Conservation (phyloP, 1,140 invertebrate genomes). For the Dryas iulia region DNA sequence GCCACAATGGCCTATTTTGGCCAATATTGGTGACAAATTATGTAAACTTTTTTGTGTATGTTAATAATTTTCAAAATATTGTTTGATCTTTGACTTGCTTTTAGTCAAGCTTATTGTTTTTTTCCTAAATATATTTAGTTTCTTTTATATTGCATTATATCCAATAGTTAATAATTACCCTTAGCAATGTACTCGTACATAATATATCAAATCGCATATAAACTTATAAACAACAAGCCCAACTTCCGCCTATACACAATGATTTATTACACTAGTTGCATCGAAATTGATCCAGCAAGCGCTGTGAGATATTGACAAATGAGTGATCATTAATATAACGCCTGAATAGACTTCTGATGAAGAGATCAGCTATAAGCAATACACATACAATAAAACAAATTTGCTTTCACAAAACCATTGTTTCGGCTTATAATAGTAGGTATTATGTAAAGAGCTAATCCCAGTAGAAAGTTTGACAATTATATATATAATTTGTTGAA, state of each 20-base stretch:
- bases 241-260: neutral
- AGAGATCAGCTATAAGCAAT: constrained; percentile 29
- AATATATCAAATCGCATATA: too few relatives aligned
- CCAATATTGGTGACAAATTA: too few relatives aligned
- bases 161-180: too few relatives aligned
- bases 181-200: too few relatives aligned
- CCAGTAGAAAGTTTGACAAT: constrained; percentile 58
- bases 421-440: constrained; percentile 54
- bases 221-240: too few relatives aligned
- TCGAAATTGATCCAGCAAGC: neutral
- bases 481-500: constrained; percentile 28
- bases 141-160: too few relatives aligned
- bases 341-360: constrained; percentile 31
- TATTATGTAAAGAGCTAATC: constrained; percentile 50
- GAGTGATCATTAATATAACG: constrained; percentile 24
- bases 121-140: too few relatives aligned
- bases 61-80: too few relatives aligned
- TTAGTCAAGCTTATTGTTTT: too few relatives aligned
- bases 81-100: too few relatives aligned
- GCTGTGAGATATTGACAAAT: constrained; percentile 24
- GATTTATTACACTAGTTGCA: neutral
- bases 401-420: constrained; percentile 45
- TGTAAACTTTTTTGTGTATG: too few relatives aligned
- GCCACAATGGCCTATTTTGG: too few relatives aligned
- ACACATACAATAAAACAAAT: constrained; percentile 35